Base-by-base conservation (phyloP, 2,888 invertebrate genomes). In the Pseudococcus longispinus region DNA sequence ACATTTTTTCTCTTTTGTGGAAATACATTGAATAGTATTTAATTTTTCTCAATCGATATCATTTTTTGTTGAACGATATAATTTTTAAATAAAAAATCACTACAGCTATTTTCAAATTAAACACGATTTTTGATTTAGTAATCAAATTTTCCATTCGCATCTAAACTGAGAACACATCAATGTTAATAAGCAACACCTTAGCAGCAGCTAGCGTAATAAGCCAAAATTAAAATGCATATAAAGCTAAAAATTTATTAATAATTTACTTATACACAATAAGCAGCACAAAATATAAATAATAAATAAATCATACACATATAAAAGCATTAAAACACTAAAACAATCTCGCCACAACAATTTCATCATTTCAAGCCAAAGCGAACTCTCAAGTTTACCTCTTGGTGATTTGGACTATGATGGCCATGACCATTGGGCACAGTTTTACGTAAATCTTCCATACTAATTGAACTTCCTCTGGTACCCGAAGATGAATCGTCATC, bases 401-500 rank as follows among this genome's bases (percentile, higher is more conserved):
- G 83, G 23, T 23, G 60, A 60, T 60, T 20, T 11, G 60, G 60
- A 11, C 60, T 60, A 46, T 55, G 83, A 1, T 37, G 42, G 65
- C 46, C 65, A 70, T 60, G 65, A 42, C 87, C 84, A 32, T 84
- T 87, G 1, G 65, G 29, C 15, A 87, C 29, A 3, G 42, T 70
- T 46, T 87, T 87, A n/a, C 51, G 83, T 29, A 70, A 13, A 20
- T 87, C 87, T 23, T 87, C 87, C 26, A 26, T n/a, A 32, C n/a
- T 90, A 89, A 85, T 26, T 15, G 83, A 55, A 37, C 82, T 60
- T 29, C 85, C 74, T 26, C 85, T 37, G 20, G 87, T 77, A 18
- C 82, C 74, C 15, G 84, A 80, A 37, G 87, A 84, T 18, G 74
- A 83, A 32, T 87, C 87, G 37, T 83, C 51, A 70, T 84, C 60